Evolutionary conservation across 1,140 invertebrate genomes (phyloP), one percentile per base, ranked within the genome.

Genomic region (Helicoverpa zea): DNA sequence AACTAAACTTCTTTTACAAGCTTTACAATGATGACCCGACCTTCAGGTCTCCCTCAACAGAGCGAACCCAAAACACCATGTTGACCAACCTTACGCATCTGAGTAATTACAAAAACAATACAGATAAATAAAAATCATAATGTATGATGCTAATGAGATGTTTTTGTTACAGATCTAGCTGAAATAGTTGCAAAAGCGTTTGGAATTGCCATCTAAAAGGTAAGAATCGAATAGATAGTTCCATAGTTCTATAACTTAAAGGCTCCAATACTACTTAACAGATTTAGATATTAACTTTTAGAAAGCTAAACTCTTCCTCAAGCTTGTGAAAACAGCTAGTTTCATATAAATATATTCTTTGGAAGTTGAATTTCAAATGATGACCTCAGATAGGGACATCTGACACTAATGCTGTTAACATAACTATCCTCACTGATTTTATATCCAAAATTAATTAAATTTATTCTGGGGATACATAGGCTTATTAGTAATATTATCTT

Each of bases 21-120:
- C 2, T 23, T 81, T 79, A 74, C 81, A 81, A 91, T 92, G 90
- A 92, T 92, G 89, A 91, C 83, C 80, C 66, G 87, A 88, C 90
- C 86, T 85, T 88, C 89, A 90, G 90, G 90, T 91, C 85, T 90
- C 86, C 86, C 84, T 87, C 84, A 76, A 72, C 92, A 94, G 92
- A 94, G 92, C 35, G 92, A 94, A 94, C 92, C 92, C 92, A 93
- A 81, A 78, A 61, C 80, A 94, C 88, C 88, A 91, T 94, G 92
- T 94, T 94, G 92, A 94, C 91, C 87, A 91, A 43, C 81, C 68
- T 54, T 35, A 85, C 84, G 30, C 87, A 91, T 92, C 91, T 93
- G 91, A 93, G 89, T 82, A 43, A 51, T 58, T 16, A 14, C 70
- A 11, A 7, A 49, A 47, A 68, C 14, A 58, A 43, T 3, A 43